Conservation (phyloP, 1,140 invertebrate species). For the Kradibia gibbosae region DNA sequence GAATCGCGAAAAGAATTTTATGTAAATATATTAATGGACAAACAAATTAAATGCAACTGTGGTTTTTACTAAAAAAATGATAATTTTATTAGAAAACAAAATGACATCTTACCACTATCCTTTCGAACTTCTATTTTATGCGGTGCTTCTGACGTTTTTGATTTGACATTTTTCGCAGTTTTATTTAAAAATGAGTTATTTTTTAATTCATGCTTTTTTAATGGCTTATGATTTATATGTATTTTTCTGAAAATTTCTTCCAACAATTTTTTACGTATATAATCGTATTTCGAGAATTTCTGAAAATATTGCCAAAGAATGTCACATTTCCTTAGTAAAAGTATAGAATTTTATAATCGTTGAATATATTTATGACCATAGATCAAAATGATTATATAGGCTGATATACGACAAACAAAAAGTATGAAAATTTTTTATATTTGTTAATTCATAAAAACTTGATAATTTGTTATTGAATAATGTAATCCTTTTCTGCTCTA, state of each 20-base stretch:
- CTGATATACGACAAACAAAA: too few species aligned
- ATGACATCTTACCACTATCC: constrained; percentile 58
- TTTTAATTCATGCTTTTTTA: constrained; percentile 47
- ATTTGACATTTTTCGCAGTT: constrained; percentile 72
- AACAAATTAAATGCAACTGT: too few species aligned
- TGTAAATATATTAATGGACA: too few species aligned
- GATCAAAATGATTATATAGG: too few species aligned
- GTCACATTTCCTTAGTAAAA: not conserved
- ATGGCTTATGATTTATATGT: constrained; percentile 53
- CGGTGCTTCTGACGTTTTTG: constrained; percentile 72
- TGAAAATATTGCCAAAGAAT: constrained; percentile 62
- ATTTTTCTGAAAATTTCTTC: constrained; percentile 70
- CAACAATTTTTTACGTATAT: constrained; percentile 71
- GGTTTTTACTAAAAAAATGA: too few species aligned
- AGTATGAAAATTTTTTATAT: too few species aligned
- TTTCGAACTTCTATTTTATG: constrained; percentile 64
- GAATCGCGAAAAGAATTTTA: too few species aligned
- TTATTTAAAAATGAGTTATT: constrained; percentile 68
- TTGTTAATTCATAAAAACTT: not conserved
- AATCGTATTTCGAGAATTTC: constrained; percentile 72
- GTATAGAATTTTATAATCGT: not conserved
- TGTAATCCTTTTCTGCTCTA: too few species aligned
- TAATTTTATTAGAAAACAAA: too few species aligned
- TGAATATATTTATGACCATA: too few species aligned
- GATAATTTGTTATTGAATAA: not conserved